Evolutionary conservation across 2,113 vertebrate species (phyloP), one percentile per base, ranked within the genome.

Genomic region (Corythornis cristatus): DNA sequence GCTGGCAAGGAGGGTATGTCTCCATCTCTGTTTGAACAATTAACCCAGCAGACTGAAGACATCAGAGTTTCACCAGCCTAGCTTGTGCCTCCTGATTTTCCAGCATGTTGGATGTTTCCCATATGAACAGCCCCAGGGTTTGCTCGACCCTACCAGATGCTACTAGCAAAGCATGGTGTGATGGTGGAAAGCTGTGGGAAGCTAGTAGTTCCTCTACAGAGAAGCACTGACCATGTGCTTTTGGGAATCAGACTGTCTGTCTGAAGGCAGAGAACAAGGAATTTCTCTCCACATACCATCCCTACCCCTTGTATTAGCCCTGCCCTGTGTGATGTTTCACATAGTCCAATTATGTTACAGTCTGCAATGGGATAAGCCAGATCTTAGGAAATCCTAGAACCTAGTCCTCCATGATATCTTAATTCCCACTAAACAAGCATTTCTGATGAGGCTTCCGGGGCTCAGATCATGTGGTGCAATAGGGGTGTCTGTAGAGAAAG

Each of bases 201-300:
- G 13, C 51, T 57, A 25, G 4, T 28, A 87, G 37, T 29, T 53
- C 15, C 40, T 82, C 10, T 31, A 22, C 13, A 43, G 2, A 4
- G 26, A 37, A 77, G 31, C 26, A 68, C 31, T 80, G 64, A 74
- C 46, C 40, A 43, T 16, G 60, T 22, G 25, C 13, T 86, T 93
- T 37, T 57, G 56, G 20, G 19, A 33, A 81, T 74, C 60, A 74
- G 12, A 17, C 48, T 42, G 62, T 1, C 48, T 82, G 50, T 15
- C n/a, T 93, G 64, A 28, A 71, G 82, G 46, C 67, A 94, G 18
- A 79, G 40, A 66, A 31, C 31, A 90, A 88, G 71, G 51, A 89
- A 73, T 66, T 72, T 79, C n/a, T 71, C 48, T 62, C 74, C 0
- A 0, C 26, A 22, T 60, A 40, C 20, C 60, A 45, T 6, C 20